Base-by-base conservation (phyloP, 2,888 invertebrate genomes). In the Sminthurides aquaticus region DNA sequence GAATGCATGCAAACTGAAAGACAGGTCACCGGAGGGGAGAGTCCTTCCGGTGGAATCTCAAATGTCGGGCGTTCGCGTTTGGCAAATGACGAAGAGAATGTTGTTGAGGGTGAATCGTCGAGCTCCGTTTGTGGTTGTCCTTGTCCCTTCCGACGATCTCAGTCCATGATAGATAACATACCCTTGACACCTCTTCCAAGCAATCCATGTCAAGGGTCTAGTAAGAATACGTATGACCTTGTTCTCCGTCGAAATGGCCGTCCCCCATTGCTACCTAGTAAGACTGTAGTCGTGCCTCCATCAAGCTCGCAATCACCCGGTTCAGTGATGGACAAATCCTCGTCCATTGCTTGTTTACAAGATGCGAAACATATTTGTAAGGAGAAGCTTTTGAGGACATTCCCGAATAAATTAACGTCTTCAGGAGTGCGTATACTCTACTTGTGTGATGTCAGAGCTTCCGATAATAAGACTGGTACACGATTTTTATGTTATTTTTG, bases 341-440 rank as follows among this genome's bases (percentile, higher is more conserved):
- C 57, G 20, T 73, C 74, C 49, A 66, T 73, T 62, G 69, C 74
- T 64, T 74, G 73, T 59, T 65, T 73, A 49, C 65, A 67, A 56
- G 74, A 74, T 59, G 74, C 74, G 48, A 70, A 69, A 48, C 59
- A 64, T 58, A 67, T 73, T 61, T 71, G 70, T 65, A 69, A 68
- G 49, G 67, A 72, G 60, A 74, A 70, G 62, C 66, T 74, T 34
- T 65, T 74, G 27, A 56, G 64, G 27, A 55, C 68, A 55, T 67
- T 72, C 52, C 74, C 73, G 24, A 73, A 73, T 66, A 74, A 74
- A 64, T 34, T 74, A 29, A 69, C 69, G n/a, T 60, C 69, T 25
- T 67, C 68, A 54, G 74, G 74, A 58, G 71, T 74, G 18, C 69
- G 73, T 48, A 67, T 74, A 60, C 63, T 74, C 62, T 74, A 74